phyloP scores from a whole-genome alignment of 37 sponge, comb jelly and placozoan genomes.

The Aphrocallistes beatrix region DNA sequence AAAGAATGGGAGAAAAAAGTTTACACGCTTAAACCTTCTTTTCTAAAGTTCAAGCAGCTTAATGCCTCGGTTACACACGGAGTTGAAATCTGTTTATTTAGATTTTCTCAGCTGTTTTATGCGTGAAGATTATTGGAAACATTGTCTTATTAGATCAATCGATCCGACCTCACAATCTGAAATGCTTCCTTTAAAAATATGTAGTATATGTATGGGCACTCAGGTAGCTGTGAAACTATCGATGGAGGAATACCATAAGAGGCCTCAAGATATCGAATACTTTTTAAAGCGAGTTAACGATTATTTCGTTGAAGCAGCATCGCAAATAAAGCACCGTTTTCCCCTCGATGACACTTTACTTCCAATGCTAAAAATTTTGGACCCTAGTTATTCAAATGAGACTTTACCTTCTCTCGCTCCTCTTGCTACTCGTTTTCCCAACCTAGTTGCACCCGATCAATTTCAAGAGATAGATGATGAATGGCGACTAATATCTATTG shows the following conservation, averaged over 20 bases:
- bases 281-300: neutral
- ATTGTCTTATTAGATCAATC: neutral
- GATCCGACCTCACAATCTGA: neutral
- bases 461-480: conserved; percentile 2
- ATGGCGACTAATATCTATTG: no score
- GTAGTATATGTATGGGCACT: conserved; percentile 20
- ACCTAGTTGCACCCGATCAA: neutral
- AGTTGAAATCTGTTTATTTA: neutral
- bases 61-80: conserved; percentile 3
- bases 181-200: neutral
- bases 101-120: conserved; percentile 21
- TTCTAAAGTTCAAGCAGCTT: conserved; percentile 16
- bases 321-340: neutral
- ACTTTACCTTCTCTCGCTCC: neutral
- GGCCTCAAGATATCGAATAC: neutral
- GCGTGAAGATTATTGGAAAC: neutral
- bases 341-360: neutral
- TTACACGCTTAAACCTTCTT: conserved; percentile 21
- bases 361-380: neutral
- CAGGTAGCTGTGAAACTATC: neutral
- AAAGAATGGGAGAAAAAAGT: conserved; percentile 22
- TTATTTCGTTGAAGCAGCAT: conserved; percentile 15
- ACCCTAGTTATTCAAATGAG: neutral
- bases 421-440: conserved; percentile 5
- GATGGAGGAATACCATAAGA: no score